Conservation (phyloP, 2,888 invertebrate species). For the Atherix ibis region DNA sequence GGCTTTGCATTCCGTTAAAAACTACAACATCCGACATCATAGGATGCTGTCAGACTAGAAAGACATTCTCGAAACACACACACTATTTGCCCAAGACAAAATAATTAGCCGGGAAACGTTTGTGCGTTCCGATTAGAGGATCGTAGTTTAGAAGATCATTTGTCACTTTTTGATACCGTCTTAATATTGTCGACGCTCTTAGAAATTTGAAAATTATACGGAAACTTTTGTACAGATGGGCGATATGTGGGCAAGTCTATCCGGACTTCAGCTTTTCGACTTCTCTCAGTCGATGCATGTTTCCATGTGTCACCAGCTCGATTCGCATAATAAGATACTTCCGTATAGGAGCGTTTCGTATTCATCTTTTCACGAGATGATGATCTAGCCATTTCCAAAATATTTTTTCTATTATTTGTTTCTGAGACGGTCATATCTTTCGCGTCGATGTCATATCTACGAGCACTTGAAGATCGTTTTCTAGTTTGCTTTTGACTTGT, state of each 20-base stretch:
- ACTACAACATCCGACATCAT: too few relatives aligned
- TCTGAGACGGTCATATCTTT: constrained; percentile 12
- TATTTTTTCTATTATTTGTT: constrained; percentile 20
- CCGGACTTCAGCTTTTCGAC: constrained; percentile 26
- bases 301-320: constrained; percentile 6
- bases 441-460: neutral
- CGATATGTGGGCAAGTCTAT: constrained; percentile 45
- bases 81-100: too few relatives aligned
- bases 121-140: too few relatives aligned
- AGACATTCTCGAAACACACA: too few relatives aligned
- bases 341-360: constrained; percentile 12
- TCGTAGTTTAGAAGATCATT: too few relatives aligned
- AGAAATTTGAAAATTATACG: neutral
- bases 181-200: neutral
- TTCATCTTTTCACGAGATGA: constrained; percentile 2
- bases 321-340: constrained; percentile 20
- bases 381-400: constrained; percentile 21
- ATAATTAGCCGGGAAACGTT: too few relatives aligned
- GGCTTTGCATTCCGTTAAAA: too few relatives aligned
- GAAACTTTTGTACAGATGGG: constrained; percentile 19
- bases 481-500: constrained; percentile 10
- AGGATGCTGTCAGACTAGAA: too few relatives aligned
- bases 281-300: constrained; percentile 18
- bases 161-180: too few relatives aligned
- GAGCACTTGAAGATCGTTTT: constrained; percentile 5